Evolutionary conservation across 1,140 invertebrate genomes (phyloP), one percentile per base, ranked within the genome.

Genomic region (Anoplolepis gracilipes): DNA sequence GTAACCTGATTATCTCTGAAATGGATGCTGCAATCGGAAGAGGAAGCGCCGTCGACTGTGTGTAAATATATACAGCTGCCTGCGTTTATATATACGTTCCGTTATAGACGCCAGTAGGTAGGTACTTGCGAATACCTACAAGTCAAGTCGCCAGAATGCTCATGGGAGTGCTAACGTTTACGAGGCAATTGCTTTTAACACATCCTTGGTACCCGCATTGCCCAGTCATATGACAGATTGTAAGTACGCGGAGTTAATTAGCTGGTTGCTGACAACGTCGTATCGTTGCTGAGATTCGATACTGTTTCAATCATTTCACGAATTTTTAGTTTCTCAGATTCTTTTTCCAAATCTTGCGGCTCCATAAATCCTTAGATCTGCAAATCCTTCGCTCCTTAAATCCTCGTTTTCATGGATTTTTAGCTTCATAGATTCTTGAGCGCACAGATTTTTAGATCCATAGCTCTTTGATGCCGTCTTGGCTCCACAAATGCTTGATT

Each of bases 11-110:
- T 92, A 92, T 73, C 89, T 85, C 64, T 30, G 64, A 78, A 92
- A 92, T 91, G 79, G 92, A 91, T 90, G 85, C 90, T 87, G 86
- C 90, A 93, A 93, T 93, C 90, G 90, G 76, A 70, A 87, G 65
- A 90, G 86, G 72, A 87, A 90, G 77, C 82, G 78, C 79, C 69
- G 76, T 61, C 86, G 76, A 70, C 87, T 69, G 55, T 79, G 85
- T 87, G 85, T 67, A 78, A 84, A 72, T 77, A 87, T 30, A 46
- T 61, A 55, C 46, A 55, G 25, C 22, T 16, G 42, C 11, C 13
- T 25, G 46, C 39, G 59, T 78, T 42, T 85, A 42, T 42, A 39
- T 59, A 65, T 33, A 67, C 16, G 46, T 62, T 42, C n/a, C 28
- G 8, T n/a, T 36, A 33, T 28, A 57, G 57, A 28, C 28, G 19